A percentile compares a stretch with the other conserved stretches of the same genome.
Conservation (phyloP, 2,797 vertebrate genomes). For the Lutjanus argentimaculatus region DNA sequence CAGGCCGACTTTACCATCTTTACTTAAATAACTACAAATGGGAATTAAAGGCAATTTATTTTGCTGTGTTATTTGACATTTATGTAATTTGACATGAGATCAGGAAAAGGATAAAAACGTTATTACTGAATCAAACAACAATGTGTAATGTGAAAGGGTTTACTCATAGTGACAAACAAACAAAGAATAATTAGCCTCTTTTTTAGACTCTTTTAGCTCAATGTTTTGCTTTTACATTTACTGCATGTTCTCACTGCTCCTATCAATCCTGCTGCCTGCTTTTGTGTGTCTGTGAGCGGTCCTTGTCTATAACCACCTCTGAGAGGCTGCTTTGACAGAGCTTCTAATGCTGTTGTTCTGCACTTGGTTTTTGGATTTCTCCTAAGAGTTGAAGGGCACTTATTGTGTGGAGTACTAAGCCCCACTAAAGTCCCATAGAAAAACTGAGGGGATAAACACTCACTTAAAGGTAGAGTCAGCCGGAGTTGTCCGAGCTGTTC, state of each 20-base stretch:
- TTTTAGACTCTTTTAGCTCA: not conserved
- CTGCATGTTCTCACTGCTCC: not conserved
- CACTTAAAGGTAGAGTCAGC: no score
- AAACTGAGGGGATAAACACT: no score
- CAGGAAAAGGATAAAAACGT: not conserved
- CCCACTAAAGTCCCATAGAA: no score
- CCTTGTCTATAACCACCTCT: no score
- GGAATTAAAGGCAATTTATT: not conserved
- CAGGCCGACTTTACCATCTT: not conserved
- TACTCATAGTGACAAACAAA: not conserved
- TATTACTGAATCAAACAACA: not conserved
- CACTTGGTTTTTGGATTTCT: no score
- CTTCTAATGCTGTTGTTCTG: no score
- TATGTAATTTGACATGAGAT: not conserved
- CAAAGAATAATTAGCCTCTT: not conserved
- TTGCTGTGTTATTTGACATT: not conserved
- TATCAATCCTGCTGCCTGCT: not conserved
- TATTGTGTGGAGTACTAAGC: no score
- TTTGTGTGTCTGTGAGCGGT: no score
- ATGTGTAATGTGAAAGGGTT: not conserved
- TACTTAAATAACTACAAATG: not conserved
- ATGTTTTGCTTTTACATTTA: not conserved
- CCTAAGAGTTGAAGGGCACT: no score
- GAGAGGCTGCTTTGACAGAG: no score
- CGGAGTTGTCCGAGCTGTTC: no score